phyloP scores from a whole-genome alignment of 1,140 invertebrate species.

The Drosophila dunni region DNA sequence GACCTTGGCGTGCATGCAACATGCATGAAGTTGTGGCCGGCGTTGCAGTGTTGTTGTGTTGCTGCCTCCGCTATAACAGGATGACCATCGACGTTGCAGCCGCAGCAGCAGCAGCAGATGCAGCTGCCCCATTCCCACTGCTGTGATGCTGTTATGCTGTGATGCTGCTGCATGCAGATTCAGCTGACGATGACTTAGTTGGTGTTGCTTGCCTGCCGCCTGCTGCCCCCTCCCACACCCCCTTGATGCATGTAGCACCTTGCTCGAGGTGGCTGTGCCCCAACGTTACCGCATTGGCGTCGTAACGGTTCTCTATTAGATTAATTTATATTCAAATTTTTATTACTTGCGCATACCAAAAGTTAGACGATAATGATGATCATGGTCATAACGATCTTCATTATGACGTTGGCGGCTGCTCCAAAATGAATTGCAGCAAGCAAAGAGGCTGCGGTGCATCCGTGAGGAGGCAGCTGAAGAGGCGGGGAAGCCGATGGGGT shows the following conservation, averaged over 20 bases:
- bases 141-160: conserved; percentile 21
- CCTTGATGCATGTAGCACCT: conserved; percentile 55
- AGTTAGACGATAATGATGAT: conserved; percentile 33
- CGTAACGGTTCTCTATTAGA: conserved; percentile 84
- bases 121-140: conserved; percentile 15
- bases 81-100: conserved; percentile 66
- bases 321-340: conserved; percentile 85
- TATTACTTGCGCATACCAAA: conserved; percentile 81
- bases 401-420: conserved; percentile 46
- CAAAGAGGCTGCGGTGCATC: conserved; percentile 31
- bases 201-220: conserved; percentile 29
- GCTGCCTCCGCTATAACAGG: conserved; percentile 71
- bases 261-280: conserved; percentile 59
- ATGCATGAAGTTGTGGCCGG: conserved; percentile 47
- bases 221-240: no score
- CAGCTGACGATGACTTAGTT: conserved; percentile 78
- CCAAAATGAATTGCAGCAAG: conserved; percentile 72
- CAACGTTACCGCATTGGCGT: conserved; percentile 45
- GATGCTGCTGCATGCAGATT: conserved; percentile 66
- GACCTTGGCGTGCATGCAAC: conserved; percentile 79
- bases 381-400: not conserved
- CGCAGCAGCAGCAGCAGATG: conserved; percentile 42
- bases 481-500: no score
- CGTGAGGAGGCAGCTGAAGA: conserved; percentile 36
- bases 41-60: conserved; percentile 12